Evolutionary conservation across 2,888 invertebrate genomes (phyloP).

Genomic region (Acanthosepion esculentum): DNA sequence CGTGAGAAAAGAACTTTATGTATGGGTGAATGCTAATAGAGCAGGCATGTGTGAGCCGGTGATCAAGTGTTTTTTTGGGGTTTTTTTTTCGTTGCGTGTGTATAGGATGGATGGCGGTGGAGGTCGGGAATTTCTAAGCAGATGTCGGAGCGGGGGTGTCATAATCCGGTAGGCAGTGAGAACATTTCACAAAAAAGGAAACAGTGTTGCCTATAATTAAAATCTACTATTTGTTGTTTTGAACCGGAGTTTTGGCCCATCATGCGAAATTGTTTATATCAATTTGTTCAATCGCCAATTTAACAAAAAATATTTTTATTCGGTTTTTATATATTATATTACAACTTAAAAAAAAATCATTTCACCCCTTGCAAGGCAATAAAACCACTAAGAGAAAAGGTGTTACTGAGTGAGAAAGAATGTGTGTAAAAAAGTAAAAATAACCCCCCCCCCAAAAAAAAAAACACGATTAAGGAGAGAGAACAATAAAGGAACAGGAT

Average conservation of each 20-base stretch:
- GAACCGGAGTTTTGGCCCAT: not conserved
- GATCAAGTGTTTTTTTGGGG: no score
- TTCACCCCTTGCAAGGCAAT: no score
- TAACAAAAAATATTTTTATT: no score
- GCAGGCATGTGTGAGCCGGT: not conserved
- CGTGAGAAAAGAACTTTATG: not conserved
- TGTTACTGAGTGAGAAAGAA: no score
- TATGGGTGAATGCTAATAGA: constrained; percentile 8
- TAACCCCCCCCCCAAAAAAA: no score
- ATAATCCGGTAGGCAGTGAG: not conserved
- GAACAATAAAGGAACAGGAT: no score
- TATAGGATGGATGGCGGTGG: not conserved
- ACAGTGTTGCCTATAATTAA: not conserved
- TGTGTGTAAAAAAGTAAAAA: no score
- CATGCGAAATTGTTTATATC: not conserved
- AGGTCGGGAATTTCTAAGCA: not conserved
- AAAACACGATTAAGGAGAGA: no score
- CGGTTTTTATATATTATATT: no score
- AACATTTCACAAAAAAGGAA: not conserved
- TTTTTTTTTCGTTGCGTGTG: not conserved
- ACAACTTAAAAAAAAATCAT: no score
- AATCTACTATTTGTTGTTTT: not conserved
- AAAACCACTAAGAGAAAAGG: no score
- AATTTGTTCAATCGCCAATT: not conserved
- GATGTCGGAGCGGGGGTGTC: not conserved